Evolutionary conservation across 2,888 invertebrate species (phyloP), one percentile per base, ranked within the genome.

Genomic region (Lasioglossum villosulum): DNA sequence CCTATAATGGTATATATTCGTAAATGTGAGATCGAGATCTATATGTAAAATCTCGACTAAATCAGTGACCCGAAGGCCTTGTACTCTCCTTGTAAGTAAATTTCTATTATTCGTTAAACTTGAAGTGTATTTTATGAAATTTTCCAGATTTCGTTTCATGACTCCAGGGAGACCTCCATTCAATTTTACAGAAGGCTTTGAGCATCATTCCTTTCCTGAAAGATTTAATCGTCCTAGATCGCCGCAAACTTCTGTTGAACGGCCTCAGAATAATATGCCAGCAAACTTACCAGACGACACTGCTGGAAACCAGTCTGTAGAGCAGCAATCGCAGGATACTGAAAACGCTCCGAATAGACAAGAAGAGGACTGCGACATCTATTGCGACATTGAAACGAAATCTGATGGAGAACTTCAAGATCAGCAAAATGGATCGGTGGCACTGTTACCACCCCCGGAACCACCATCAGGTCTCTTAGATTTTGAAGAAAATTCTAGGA

Each of bases 361-460:
- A 30, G 90, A 87, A 27, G 95, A 95, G 3, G 96, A 97, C 86
- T 95, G 96, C 63, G 96, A 97, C 90, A 96, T 97, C 88, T 97
- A 97, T 91, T 96, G 96, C 86, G 97, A 97, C 88, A 96, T 97
- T 71, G 96, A 96, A 92, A 95, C 95, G 6, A 90, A 84, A 86
- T 92, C 82, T 0, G 92, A 92, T 8, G 88, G 86, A 6, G 95
- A 95, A 45, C 89, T 93, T 12, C 94, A 94, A 71, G 95, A 95
- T 72, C 94, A 94, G 5, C 89, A 87, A 34, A 91, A 89, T 39
- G 89, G 88, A 19, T 88, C 93, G 4, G 91, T 93, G 34, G 93
- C 92, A 3, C 88, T 95, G 19, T 89, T 95, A 34, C 95, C 96
- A 4, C 95, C 95, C 3, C 95, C 95, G 0, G 95, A 95, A 72